Evolutionary conservation across 1,140 invertebrate species (phyloP).

Genomic region (Drosophila watanabei): DNA sequence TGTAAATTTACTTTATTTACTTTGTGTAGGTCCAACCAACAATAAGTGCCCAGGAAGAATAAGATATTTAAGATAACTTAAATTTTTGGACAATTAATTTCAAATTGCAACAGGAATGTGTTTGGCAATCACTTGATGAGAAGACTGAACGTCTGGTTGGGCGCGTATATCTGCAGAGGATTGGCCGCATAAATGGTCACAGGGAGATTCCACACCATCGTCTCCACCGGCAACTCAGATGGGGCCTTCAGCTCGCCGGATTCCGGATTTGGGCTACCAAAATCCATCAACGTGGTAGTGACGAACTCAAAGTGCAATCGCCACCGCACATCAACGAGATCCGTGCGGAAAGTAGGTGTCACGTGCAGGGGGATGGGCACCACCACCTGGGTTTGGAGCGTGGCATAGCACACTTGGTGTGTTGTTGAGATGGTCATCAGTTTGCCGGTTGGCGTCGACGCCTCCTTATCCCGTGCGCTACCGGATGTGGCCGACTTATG

Average conservation of each 20-base stretch:
- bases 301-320: constrained; percentile 98
- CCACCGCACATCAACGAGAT: constrained; percentile 94
- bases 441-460: constrained; percentile 86
- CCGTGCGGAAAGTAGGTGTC: constrained; percentile 95
- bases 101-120: constrained; percentile 14
- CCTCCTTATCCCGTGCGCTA: constrained; percentile 58
- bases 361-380: constrained; percentile 97
- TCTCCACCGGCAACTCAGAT: constrained; percentile 94
- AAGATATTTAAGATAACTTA: not conserved
- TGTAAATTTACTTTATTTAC: not conserved
- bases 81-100: not conserved
- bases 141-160: constrained; percentile 70
- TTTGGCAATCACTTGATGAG: constrained; percentile 63
- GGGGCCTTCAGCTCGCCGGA: constrained; percentile 93
- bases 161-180: constrained; percentile 90
- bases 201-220: constrained; percentile 99
- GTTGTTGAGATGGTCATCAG: constrained; percentile 92
- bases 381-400: constrained; percentile 95
- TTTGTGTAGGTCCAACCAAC: not conserved
- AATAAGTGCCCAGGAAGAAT: not conserved
- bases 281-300: constrained; percentile 88
- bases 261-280: constrained; percentile 80
- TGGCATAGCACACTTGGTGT: constrained; percentile 95
- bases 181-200: constrained; percentile 96
- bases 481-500: constrained; percentile 87